phyloP scores from a whole-genome alignment of 2,797 vertebrate genomes.

The Cuculus canorus region DNA sequence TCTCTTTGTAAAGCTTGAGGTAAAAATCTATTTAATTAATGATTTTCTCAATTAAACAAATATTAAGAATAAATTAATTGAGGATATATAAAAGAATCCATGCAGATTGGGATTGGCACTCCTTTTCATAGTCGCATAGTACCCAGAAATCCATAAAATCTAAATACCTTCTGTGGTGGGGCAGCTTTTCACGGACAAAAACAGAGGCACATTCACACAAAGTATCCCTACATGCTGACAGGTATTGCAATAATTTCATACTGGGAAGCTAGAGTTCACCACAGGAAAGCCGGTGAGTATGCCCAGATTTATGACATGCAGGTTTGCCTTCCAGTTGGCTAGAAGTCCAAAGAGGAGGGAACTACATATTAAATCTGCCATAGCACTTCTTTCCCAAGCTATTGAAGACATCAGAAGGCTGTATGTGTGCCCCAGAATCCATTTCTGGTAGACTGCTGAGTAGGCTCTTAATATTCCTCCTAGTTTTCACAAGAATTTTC shows the following conservation, averaged over 20 bases:
- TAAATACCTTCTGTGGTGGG: constrained; percentile 22
- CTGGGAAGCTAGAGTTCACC: constrained; percentile 33
- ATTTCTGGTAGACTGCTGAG: background rate
- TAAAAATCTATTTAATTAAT: background rate
- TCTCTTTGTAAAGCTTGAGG: background rate
- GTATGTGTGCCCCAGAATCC: background rate
- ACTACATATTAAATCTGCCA: background rate
- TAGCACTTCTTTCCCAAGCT: background rate
- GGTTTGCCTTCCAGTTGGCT: constrained; percentile 28
- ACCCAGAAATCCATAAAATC: constrained; percentile 35
- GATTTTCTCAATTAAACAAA: background rate
- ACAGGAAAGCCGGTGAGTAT: constrained; percentile 35
- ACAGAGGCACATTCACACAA: background rate
- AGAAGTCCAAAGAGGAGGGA: background rate
- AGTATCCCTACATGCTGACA: constrained; percentile 24
- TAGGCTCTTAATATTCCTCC: background rate
- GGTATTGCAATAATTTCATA: constrained; percentile 53
- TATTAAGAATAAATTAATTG: background rate
- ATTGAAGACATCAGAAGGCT: background rate
- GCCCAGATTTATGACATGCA: constrained; percentile 24
- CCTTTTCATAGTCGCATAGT: background rate
- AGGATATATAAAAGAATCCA: background rate
- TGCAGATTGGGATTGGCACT: background rate
- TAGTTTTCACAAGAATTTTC: background rate
- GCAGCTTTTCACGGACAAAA: constrained; percentile 8